Percentiles rank a stretch among this genome's conserved stretches.
These are phyloP conservation scores for Indicator maculatus DNA, from an alignment of 2,113 vertebrate species.

Conservation along the genomic window DNA sequence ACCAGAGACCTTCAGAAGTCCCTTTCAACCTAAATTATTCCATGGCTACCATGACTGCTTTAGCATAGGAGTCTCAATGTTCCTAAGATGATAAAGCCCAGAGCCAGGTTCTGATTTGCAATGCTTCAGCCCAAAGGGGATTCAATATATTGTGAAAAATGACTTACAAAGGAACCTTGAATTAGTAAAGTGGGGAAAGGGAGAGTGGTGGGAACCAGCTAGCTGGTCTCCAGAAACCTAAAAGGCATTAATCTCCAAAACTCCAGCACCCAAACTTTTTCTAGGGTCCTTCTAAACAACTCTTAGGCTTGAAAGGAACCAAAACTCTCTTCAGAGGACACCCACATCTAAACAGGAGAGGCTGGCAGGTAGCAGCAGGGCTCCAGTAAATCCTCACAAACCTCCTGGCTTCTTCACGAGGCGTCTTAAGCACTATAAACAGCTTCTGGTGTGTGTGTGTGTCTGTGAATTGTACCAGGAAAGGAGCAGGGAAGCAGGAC, in stretches of 20 bases:
- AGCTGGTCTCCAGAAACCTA: background rate
- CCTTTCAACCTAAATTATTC: background rate
- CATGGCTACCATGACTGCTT: background rate
- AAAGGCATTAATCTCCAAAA: fast-evolving
- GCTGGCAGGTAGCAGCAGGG: background rate
- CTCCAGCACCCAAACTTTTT: background rate
- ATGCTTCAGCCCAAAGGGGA: background rate
- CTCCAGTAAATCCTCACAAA: background rate
- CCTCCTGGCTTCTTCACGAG: background rate
- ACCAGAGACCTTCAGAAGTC: background rate
- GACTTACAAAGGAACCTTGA: fast-evolving
- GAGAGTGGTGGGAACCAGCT: fast-evolving
- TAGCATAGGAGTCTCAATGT: background rate
- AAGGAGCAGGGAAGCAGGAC: background rate
- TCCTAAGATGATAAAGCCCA: background rate
- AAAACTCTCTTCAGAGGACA: background rate
- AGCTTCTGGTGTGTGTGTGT: background rate
- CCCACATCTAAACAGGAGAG: background rate
- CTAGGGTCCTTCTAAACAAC: background rate
- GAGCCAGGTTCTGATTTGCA: background rate
- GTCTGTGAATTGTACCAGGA: background rate
- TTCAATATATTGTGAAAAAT: background rate
- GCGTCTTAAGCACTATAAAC: background rate
- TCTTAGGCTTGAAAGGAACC: fast-evolving
- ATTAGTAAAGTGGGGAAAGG: background rate